phyloP scores from a whole-genome alignment of 92 coral and sea anemone genomes.

The Galaxea fascicularis region DNA sequence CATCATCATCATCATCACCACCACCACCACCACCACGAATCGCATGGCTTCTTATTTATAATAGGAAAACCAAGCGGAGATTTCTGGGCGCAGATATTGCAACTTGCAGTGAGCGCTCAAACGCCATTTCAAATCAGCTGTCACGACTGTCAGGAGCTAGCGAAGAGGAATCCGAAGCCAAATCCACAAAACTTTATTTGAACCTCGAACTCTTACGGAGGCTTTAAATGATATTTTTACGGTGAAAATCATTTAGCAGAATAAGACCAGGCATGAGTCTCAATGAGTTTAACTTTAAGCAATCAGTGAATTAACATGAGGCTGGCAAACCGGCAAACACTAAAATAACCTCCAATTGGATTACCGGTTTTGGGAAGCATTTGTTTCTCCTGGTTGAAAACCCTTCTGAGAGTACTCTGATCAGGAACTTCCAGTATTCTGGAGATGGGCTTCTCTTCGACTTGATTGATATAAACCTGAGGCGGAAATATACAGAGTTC shows the following conservation, averaged over 20 bases:
- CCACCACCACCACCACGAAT: too few species aligned
- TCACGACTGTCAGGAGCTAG: too few species aligned
- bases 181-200: too few species aligned
- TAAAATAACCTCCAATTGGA: not conserved
- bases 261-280: not conserved
- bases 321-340: not conserved
- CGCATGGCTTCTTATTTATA: too few species aligned
- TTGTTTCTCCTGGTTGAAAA: conserved; percentile 78
- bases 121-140: too few species aligned
- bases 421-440: conserved; percentile 88
- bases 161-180: too few species aligned
- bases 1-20: too few species aligned
- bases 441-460: conserved; percentile 81
- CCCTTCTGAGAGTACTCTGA: conserved; percentile 64
- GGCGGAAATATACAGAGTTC: not conserved
- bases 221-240: too few species aligned
- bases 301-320: not conserved
- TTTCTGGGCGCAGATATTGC: too few species aligned
- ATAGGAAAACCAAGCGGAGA: too few species aligned
- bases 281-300: not conserved
- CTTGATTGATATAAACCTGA: conserved; percentile 75
- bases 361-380: conserved; percentile 83
- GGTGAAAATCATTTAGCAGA: not conserved
- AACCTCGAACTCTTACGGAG: too few species aligned
- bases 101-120: too few species aligned